Conservation (phyloP, 1,140 invertebrate genomes). For the Diuraphis noxia region DNA sequence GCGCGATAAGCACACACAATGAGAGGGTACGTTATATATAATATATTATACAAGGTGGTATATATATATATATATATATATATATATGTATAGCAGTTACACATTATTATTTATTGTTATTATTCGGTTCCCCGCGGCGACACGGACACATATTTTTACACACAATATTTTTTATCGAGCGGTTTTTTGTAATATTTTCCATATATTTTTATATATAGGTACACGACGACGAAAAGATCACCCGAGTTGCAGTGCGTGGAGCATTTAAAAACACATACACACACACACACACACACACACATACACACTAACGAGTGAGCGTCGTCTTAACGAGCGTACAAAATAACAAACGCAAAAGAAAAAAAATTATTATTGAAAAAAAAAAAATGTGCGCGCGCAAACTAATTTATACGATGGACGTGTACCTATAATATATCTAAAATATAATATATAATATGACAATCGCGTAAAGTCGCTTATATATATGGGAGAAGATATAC, state of each 20-base stretch:
- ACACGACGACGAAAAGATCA: neutral
- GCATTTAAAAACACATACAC: too few species aligned
- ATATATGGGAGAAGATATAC: neutral
- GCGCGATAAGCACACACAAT: constrained; percentile 25
- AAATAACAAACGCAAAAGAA: neutral
- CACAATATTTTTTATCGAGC: constrained; percentile 40
- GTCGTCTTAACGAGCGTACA: neutral
- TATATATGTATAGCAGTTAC: neutral
- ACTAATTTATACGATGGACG: neutral
- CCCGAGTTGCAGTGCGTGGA: neutral
- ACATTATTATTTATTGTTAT: neutral
- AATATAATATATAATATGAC: neutral
- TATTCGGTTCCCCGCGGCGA: constrained; percentile 34
- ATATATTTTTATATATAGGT: neutral
- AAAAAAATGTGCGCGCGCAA: neutral
- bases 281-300: too few species aligned
- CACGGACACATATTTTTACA: constrained; percentile 19
- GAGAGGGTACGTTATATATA: neutral
- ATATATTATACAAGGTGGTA: neutral
- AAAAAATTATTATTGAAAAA: too few species aligned
- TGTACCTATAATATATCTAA: neutral
- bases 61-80: too few species aligned
- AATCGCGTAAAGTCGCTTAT: constrained; percentile 32
- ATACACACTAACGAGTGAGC: too few species aligned
- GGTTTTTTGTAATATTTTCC: neutral